These are phyloP conservation scores for Lagocephalus sceleratus DNA, from an alignment of 2,797 vertebrate species.

Conservation along the genomic window DNA sequence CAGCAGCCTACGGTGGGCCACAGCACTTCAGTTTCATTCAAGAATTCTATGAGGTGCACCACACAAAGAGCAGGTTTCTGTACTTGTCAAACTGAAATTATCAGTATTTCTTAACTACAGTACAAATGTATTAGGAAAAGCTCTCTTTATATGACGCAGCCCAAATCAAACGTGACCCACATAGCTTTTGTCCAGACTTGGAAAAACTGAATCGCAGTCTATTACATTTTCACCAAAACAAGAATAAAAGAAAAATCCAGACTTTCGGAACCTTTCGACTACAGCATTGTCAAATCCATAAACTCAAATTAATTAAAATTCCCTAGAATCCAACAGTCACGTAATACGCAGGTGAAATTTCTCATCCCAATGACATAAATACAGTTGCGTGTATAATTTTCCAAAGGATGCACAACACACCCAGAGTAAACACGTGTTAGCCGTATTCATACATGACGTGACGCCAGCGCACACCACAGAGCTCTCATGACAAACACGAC, in stretches of 20 bases:
- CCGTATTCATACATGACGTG: constrained; percentile 53
- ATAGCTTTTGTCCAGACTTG: constrained; percentile 23
- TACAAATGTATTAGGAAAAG: constrained; percentile 34
- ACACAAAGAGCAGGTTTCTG: neutral
- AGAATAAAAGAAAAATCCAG: neutral
- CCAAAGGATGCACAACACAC: constrained; percentile 56
- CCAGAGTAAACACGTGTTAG: constrained; percentile 65
- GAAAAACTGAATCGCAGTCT: neutral
- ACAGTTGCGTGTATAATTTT: constrained; percentile 51
- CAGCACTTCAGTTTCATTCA: constrained; percentile 8
- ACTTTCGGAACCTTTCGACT: neutral
- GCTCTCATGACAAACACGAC: constrained; percentile 39
- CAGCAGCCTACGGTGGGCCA: constrained; percentile 22
- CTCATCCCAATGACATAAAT: constrained; percentile 26
- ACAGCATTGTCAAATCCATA: constrained; percentile 1
- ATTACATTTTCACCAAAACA: neutral
- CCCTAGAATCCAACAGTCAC: constrained; percentile 21
- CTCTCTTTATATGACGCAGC: constrained; percentile 10
- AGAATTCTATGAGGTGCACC: neutral
- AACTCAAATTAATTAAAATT: constrained; percentile 7
- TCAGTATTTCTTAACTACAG: constrained; percentile 49
- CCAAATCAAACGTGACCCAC: constrained; percentile 36
- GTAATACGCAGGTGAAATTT: constrained; percentile 48
- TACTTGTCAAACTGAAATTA: constrained; percentile 47
- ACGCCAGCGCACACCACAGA: constrained; percentile 42